A percentile compares a stretch with the other conserved stretches of the same genome.
These are phyloP conservation scores for Odontocerum albicorne DNA, from an alignment of 2,888 invertebrate species.

Conservation along the genomic window DNA sequence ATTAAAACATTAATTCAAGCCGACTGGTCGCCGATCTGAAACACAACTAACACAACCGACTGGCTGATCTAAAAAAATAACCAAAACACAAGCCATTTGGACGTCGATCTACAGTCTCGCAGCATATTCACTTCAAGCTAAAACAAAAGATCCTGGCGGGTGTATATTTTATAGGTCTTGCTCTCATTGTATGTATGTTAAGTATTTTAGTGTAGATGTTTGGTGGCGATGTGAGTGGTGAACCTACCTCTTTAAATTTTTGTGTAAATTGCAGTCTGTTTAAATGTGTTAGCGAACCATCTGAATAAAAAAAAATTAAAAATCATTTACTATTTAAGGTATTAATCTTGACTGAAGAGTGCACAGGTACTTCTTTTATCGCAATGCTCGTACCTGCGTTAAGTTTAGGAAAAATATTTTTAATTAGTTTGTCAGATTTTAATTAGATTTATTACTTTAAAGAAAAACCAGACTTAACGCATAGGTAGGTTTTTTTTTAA, in stretches of 20 bases:
- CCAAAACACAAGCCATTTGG: too few relatives aligned
- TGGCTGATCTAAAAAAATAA: too few relatives aligned
- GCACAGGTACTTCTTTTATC: slow-evolving; percentile 34
- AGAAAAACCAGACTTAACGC: slow-evolving; percentile 27
- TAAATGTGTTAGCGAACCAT: too few relatives aligned
- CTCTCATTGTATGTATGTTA: slow-evolving; percentile 34
- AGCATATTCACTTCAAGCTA: too few relatives aligned
- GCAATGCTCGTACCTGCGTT: slow-evolving; percentile 36
- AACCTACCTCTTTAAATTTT: slow-evolving; percentile 35
- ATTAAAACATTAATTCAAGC: too few relatives aligned
- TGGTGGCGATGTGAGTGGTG: slow-evolving; percentile 27
- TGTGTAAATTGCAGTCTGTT: slow-evolving; percentile 33
- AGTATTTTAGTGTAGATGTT: slow-evolving; percentile 34
- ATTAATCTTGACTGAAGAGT: slow-evolving; percentile 33
- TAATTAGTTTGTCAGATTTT: slow-evolving; percentile 54
- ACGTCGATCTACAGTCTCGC: too few relatives aligned
- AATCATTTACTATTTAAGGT: slow-evolving; percentile 27
- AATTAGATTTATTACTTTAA: slow-evolving; percentile 24
- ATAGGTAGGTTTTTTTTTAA: slow-evolving; percentile 57
- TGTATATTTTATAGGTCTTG: slow-evolving; percentile 24
- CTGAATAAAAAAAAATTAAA: slow-evolving; percentile 17
- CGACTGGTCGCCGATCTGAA: too few relatives aligned
- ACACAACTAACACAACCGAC: too few relatives aligned
- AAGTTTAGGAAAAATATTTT: slow-evolving; percentile 49
- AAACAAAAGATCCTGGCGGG: too few relatives aligned